Evolutionary conservation across 2,888 invertebrate species (phyloP).

Genomic region (Agonopterix arenella): DNA sequence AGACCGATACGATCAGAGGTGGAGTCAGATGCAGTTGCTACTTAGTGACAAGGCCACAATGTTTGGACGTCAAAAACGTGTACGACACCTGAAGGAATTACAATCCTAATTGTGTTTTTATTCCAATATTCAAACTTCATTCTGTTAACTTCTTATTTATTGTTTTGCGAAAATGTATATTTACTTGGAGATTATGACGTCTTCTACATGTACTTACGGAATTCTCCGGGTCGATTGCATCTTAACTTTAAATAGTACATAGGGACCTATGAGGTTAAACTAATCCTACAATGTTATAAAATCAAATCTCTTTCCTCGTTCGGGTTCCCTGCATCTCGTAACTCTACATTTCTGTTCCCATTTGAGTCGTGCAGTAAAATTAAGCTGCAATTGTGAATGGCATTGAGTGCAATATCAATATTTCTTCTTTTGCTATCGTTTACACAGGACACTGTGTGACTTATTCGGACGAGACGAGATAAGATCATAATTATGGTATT

Average conservation of each 20-base stretch:
- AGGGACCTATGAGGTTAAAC: background rate
- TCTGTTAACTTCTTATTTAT: too few relatives aligned
- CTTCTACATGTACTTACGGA: background rate
- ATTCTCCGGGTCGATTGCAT: background rate
- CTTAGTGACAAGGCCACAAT: too few relatives aligned
- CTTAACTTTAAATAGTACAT: background rate
- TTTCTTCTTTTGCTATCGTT: slow-evolving; percentile 22
- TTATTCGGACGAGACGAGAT: slow-evolving; percentile 17
- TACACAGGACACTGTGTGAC: slow-evolving; percentile 12
- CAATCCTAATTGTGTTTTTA: too few relatives aligned
- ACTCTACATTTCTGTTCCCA: slow-evolving; percentile 16
- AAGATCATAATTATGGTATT: background rate
- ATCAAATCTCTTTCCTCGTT: slow-evolving; percentile 12
- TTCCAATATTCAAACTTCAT: too few relatives aligned
- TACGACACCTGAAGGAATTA: too few relatives aligned
- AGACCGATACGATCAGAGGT: too few relatives aligned
- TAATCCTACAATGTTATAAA: background rate
- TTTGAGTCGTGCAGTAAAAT: slow-evolving; percentile 21
- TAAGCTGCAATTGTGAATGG: slow-evolving; percentile 24
- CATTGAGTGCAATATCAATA: slow-evolving; percentile 31
- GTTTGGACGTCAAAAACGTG: too few relatives aligned
- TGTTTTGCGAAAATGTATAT: too few relatives aligned
- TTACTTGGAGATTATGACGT: too few relatives aligned
- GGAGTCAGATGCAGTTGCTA: too few relatives aligned
- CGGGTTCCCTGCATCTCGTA: slow-evolving; percentile 18